phyloP scores from a whole-genome alignment of 2,797 vertebrate species.

The Chlorospingus flavigularis region DNA sequence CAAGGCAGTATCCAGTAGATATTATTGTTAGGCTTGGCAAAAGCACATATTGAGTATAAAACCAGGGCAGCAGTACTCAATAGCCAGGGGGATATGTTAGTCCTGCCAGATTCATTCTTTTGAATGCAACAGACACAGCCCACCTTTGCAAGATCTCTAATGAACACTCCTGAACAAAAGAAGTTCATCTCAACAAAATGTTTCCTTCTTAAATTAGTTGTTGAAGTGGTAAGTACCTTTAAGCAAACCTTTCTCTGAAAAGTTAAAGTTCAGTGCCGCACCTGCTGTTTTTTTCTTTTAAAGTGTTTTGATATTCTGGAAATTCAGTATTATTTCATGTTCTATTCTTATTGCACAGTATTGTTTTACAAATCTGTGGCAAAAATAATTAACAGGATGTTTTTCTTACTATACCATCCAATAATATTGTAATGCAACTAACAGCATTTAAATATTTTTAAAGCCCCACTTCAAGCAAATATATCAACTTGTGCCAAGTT shows the following conservation, averaged over 20 bases:
- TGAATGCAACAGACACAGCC: slow-evolving; percentile 17
- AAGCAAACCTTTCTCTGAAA: slow-evolving; percentile 1
- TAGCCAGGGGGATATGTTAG: not conserved
- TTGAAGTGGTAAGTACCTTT: slow-evolving; percentile 44
- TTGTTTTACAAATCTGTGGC: not conserved
- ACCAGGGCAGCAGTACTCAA: slow-evolving; percentile 18
- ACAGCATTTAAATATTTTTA: not conserved
- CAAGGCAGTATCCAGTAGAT: slow-evolving; percentile 24
- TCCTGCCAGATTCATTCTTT: not conserved
- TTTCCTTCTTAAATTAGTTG: not conserved
- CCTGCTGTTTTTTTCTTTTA: not conserved
- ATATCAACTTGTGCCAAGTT: not conserved
- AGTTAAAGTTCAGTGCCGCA: not conserved
- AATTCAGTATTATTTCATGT: not conserved
- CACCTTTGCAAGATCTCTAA: slow-evolving; percentile 14
- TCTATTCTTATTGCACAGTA: not conserved
- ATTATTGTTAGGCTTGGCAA: slow-evolving; percentile 29
- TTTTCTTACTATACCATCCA: not conserved
- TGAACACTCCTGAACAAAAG: slow-evolving; percentile 3
- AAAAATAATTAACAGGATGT: not conserved
- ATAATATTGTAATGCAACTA: not conserved
- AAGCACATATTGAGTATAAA: not conserved
- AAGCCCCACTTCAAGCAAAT: not conserved
- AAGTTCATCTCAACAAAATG: slow-evolving; percentile 4
- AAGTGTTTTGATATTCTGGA: not conserved